Percentiles rank a stretch among this genome's conserved stretches.
phyloP scores from a whole-genome alignment of 2,888 invertebrate species.

The Drosophila aldrichi region DNA sequence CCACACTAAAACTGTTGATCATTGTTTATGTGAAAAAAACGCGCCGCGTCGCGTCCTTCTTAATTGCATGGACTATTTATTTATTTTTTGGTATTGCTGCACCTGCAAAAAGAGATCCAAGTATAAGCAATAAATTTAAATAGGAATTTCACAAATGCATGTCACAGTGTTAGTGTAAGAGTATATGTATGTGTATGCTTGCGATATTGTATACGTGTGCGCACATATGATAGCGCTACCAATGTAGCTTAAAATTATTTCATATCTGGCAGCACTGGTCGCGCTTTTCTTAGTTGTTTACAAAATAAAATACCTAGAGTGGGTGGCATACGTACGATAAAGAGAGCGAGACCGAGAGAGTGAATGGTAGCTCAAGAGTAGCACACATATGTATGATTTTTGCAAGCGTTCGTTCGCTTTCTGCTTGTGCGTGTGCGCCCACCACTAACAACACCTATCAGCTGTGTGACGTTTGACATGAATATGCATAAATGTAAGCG shows the following conservation, averaged over 20 bases:
- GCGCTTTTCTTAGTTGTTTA: slow-evolving; percentile 62
- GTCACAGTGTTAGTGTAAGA: slow-evolving; percentile 16
- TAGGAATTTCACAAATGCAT: slow-evolving; percentile 69
- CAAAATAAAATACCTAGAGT: slow-evolving; percentile 59
- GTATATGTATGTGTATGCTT: slow-evolving; percentile 4
- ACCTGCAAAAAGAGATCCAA: slow-evolving; percentile 45
- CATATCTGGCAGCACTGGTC: slow-evolving; percentile 60
- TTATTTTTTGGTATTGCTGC: slow-evolving; percentile 12
- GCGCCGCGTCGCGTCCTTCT: slow-evolving; percentile 24
- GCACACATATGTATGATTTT: slow-evolving; percentile 45
- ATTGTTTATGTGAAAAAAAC: slow-evolving; percentile 31
- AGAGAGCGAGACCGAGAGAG: slow-evolving; percentile 19
- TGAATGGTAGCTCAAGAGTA: slow-evolving; percentile 7
- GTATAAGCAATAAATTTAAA: slow-evolving; percentile 25
- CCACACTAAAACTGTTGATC: slow-evolving; percentile 64
- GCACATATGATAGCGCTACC: slow-evolving; percentile 52
- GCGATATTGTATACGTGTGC: slow-evolving; percentile 34
- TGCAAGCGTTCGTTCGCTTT: slow-evolving; percentile 18
- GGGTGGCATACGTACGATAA: slow-evolving; percentile 27
- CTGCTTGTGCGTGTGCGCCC: slow-evolving; percentile 48
- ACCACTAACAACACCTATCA: slow-evolving; percentile 61
- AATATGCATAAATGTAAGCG: slow-evolving; percentile 40
- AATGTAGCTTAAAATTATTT: slow-evolving; percentile 38
- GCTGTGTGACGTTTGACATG: slow-evolving; percentile 63
- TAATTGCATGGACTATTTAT: slow-evolving; percentile 30